Evolutionary conservation across 2,113 vertebrate genomes (phyloP), one percentile per base, ranked within the genome.

Genomic region (Cheilinus undulatus): DNA sequence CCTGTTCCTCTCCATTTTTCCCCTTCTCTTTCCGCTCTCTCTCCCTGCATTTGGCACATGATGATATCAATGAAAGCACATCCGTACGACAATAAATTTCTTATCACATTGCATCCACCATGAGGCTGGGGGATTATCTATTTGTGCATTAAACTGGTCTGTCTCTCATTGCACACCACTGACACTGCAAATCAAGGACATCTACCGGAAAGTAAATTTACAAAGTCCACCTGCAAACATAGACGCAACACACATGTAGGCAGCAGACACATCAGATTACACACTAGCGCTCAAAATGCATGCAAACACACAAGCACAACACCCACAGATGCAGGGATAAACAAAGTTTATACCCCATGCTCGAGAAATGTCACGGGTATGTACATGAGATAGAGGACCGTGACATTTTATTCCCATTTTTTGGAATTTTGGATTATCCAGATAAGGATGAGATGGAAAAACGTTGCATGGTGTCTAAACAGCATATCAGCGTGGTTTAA

Each of bases 381-480:
- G 53, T 60, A 72, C 65, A 73, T 73, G 67, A 80, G 84, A 85
- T 81, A 78, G 76, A 74, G 65, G 65, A 69, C 81, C 32, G 22
- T 89, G 85, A 82, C 90, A 90, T 91, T 92, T 86, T 58, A 88
- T 82, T 82, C 65, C 73, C 49, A 49, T 77, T 83, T 85, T 80
- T 75, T n/a, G 71, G 50, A 76, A 84, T 78, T 79, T 78, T 36
- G 67, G 82, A 81, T 84, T 83, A 86, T 83, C 49, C 80, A 58
- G 88, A 86, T 86, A 88, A 89, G 72, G 63, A 68, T 51, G 59
- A 84, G 66, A 84, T 84, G 68, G 52, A 45, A 28, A 23, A 48
- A 77, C 11, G 30, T 69, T 78, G 50, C 71, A 82, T 74, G 78
- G 68, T 80, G 75, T 81, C 79, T 82, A 52, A 59, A 73, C 73